Evolutionary conservation across 2,888 invertebrate species (phyloP).

Genomic region (Salticus scenicus): DNA sequence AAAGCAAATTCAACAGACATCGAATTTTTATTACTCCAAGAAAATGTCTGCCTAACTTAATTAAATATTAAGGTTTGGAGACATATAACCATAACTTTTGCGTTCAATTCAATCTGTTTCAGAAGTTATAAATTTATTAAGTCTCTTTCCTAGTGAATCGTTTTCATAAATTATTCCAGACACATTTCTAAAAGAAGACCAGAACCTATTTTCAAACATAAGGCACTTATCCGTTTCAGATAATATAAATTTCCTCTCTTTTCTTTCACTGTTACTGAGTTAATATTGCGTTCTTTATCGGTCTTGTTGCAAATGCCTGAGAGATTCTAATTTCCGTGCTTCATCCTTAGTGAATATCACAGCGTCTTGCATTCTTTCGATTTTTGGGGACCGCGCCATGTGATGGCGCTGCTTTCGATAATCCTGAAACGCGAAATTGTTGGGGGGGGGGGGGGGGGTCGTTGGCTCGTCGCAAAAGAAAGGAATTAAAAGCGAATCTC

Average conservation of each 20-base stretch:
- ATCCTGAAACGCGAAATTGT: neutral
- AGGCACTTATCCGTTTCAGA: neutral
- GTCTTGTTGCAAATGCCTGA: neutral
- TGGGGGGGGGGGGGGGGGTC: slow-evolving; percentile 5
- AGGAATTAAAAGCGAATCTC: neutral
- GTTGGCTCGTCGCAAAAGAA: neutral
- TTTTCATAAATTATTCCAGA: too few species aligned
- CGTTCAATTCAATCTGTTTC: too few species aligned
- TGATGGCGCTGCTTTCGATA: slow-evolving; percentile 58
- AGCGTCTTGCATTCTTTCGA: slow-evolving; percentile 23
- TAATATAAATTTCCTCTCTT: neutral
- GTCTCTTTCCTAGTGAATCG: too few species aligned
- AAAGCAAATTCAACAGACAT: too few species aligned
- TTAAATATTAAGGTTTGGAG: too few species aligned
- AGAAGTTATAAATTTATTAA: too few species aligned
- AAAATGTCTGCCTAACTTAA: too few species aligned
- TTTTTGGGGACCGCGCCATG: slow-evolving; percentile 38
- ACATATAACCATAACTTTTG: too few species aligned
- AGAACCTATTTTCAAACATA: too few species aligned
- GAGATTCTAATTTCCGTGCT: slow-evolving; percentile 57
- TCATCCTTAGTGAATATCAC: slow-evolving; percentile 38
- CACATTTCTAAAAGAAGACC: too few species aligned
- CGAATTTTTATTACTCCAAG: too few species aligned
- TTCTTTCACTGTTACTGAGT: neutral
- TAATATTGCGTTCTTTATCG: neutral